These are phyloP conservation scores for Melanargia galathea DNA, from an alignment of 2,888 invertebrate genomes.

Conservation along the genomic window DNA sequence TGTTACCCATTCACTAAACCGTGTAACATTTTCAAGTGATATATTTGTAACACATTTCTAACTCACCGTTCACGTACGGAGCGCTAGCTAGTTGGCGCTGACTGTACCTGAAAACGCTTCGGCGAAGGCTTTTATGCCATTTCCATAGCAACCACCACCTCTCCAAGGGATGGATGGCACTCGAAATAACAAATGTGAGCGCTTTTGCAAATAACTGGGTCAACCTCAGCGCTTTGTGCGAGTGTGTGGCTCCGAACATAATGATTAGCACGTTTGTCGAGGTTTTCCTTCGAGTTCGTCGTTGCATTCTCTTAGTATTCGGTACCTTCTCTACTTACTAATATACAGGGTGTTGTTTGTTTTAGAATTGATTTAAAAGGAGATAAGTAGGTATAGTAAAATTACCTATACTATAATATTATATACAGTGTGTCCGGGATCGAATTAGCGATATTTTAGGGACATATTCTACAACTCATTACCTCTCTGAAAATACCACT, in stretches of 20 bases:
- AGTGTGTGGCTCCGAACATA: constrained; percentile 40
- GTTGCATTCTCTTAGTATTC: constrained; percentile 24
- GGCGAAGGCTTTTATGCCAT: constrained; percentile 64
- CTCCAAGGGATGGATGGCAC: constrained; percentile 51
- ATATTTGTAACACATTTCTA: constrained; percentile 37
- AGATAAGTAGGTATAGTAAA: background rate
- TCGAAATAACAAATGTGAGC: constrained; percentile 44
- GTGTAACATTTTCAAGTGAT: constrained; percentile 18
- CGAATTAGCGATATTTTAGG: no score
- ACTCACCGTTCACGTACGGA: constrained; percentile 77
- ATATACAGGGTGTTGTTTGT: background rate
- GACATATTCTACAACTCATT: no score
- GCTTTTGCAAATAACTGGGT: constrained; percentile 48
- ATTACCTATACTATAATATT: no score
- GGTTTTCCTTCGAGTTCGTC: constrained; percentile 37
- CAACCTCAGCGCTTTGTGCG: constrained; percentile 41
- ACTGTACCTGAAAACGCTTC: constrained; percentile 56
- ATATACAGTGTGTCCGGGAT: no score
- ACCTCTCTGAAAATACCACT: no score
- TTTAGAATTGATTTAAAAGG: background rate
- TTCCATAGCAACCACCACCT: constrained; percentile 59
- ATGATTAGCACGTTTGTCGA: constrained; percentile 41
- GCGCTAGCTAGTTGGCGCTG: constrained; percentile 64
- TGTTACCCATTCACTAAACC: constrained; percentile 20
- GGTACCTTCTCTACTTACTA: background rate